phyloP scores from a whole-genome alignment of 2,113 vertebrate genomes.

The Ceyx melanurus region DNA sequence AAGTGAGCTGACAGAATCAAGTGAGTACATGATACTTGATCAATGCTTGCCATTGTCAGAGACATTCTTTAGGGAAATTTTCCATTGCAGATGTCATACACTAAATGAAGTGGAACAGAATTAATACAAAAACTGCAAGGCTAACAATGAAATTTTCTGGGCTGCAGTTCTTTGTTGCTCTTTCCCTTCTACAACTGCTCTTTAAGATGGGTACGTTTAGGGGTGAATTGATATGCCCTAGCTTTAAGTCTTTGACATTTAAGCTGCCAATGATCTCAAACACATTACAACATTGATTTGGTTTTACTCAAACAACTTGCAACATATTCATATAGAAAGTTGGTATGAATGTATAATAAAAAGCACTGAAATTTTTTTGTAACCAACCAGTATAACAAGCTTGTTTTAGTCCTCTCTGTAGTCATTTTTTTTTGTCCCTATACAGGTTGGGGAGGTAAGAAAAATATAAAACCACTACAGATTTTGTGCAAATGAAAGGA shows the following conservation, averaged over 20 bases:
- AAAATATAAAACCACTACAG: neutral
- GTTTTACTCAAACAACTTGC: neutral
- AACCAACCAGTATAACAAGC: neutral
- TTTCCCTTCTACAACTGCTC: neutral
- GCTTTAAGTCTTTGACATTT: neutral
- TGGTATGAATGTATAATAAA: neutral
- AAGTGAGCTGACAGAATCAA: slow-evolving; percentile 27
- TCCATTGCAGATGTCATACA: slow-evolving; percentile 18
- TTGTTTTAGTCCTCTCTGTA: neutral
- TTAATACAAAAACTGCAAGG: slow-evolving; percentile 30
- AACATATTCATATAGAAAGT: neutral
- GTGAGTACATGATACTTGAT: slow-evolving; percentile 16
- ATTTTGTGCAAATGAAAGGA: neutral
- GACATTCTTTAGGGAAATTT: slow-evolving; percentile 49
- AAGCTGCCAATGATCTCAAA: neutral
- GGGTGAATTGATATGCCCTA: neutral
- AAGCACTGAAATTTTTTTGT: neutral
- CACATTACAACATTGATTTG: neutral
- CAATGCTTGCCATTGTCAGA: slow-evolving; percentile 38
- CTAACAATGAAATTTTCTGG: neutral
- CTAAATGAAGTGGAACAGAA: slow-evolving; percentile 37
- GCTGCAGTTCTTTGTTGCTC: neutral
- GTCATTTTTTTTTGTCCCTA: neutral
- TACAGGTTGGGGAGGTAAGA: neutral
- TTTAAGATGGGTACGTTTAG: neutral